phyloP scores from a whole-genome alignment of 2,888 invertebrate genomes.

The Euzetes globulus region DNA sequence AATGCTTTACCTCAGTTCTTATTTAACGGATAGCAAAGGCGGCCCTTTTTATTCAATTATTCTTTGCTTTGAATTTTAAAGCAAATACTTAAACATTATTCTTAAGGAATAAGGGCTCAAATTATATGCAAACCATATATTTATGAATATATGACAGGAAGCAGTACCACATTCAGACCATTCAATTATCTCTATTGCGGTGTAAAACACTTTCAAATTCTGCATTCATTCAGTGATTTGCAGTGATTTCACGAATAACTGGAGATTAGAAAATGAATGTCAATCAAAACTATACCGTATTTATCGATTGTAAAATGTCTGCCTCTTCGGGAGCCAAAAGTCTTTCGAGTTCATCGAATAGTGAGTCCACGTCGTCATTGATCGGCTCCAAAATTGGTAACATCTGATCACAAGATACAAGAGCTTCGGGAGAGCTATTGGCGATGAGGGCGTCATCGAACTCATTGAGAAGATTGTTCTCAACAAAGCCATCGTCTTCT shows the following conservation, averaged over 20 bases:
- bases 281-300: slow-evolving; percentile 5
- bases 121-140: not conserved
- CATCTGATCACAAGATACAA: slow-evolving; percentile 16
- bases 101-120: not conserved
- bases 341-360: slow-evolving; percentile 33
- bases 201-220: not conserved
- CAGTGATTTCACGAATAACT: not conserved
- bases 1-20: not conserved
- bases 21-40: not conserved
- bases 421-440: not conserved
- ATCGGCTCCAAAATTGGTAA: slow-evolving; percentile 16
- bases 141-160: not conserved
- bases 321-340: slow-evolving; percentile 22
- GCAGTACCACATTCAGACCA: not conserved
- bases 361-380: slow-evolving; percentile 32
- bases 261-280: not conserved
- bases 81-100: not conserved
- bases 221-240: not conserved
- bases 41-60: not conserved
- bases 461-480: slow-evolving; percentile 17
- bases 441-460: slow-evolving; percentile 2
- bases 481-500: slow-evolving; percentile 28
- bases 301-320: not conserved
- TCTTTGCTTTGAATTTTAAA: not conserved
- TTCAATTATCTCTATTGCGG: not conserved